phyloP scores from a whole-genome alignment of 64 coral and sea anemone genomes.

The Dendronephthya gigantea region DNA sequence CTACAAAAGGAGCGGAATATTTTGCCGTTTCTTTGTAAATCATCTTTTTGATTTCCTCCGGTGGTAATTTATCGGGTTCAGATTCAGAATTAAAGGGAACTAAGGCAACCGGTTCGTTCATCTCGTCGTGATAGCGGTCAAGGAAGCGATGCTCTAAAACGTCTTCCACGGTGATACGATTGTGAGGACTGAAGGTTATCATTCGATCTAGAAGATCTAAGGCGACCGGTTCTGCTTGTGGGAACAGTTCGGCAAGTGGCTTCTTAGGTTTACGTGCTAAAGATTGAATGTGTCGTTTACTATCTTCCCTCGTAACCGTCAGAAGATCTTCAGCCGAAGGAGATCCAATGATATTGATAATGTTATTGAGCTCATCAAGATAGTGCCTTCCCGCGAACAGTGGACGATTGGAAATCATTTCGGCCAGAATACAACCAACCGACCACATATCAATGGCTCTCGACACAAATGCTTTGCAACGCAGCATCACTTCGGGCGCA shows the following conservation, averaged over 20 bases:
- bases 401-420: neutral
- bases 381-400: neutral
- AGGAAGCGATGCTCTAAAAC: neutral
- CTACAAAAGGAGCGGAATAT: neutral
- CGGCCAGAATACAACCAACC: slow-evolving; percentile 6
- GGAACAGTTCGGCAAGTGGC: neutral
- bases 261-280: neutral
- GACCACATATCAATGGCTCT: slow-evolving; percentile 9
- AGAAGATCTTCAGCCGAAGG: neutral
- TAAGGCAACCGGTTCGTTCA: neutral
- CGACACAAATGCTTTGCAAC: neutral
- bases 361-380: neutral
- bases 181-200: neutral
- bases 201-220: neutral
- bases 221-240: neutral
- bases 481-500: neutral
- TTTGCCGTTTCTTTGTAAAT: neutral
- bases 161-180: neutral
- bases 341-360: neutral
- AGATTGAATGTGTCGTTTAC: neutral
- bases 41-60: neutral
- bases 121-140: neutral
- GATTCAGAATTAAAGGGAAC: neutral
- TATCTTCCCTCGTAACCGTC: neutral
- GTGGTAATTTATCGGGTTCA: neutral